Evolutionary conservation across 2,113 vertebrate species (phyloP).

Genomic region (Sebastes fasciatus): DNA sequence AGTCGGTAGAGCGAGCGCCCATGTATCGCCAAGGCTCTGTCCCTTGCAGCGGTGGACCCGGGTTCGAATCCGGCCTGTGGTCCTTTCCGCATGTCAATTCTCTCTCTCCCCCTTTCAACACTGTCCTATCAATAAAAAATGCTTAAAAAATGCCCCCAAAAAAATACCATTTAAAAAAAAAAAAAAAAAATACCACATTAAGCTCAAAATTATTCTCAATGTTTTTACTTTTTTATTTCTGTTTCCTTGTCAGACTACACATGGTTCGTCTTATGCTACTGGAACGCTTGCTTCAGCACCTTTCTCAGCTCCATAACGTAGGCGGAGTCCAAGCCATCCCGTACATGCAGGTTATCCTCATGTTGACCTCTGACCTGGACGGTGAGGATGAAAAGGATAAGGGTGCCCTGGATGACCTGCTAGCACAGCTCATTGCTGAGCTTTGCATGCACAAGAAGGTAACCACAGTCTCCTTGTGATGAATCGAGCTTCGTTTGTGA

Average conservation of each 20-base stretch:
- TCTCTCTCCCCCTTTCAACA: no score
- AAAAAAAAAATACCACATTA: background rate
- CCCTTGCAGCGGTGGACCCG: no score
- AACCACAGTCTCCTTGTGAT: slow-evolving; percentile 9
- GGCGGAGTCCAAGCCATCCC: slow-evolving; percentile 98
- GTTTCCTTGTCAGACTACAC: slow-evolving; percentile 87
- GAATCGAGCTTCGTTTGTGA: background rate
- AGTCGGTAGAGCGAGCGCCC: no score
- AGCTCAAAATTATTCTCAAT: background rate
- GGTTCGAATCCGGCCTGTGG: no score
- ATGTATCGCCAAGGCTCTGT: no score
- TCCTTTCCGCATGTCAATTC: no score
- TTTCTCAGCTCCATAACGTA: slow-evolving; percentile 93
- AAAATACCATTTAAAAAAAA: no score
- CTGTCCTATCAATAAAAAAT: no score
- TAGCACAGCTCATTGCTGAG: slow-evolving; percentile 95
- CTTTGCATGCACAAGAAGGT: slow-evolving; percentile 97
- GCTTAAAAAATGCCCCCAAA: no score
- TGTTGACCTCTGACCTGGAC: slow-evolving; percentile 97
- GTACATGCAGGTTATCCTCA: slow-evolving; percentile 99
- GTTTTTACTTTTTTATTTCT: background rate
- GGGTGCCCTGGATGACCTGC: slow-evolving; percentile 95
- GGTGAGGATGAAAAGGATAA: slow-evolving; percentile 99
- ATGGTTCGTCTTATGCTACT: slow-evolving; percentile 98
- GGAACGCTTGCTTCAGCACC: slow-evolving; percentile 94